phyloP scores from a whole-genome alignment of 1,140 invertebrate genomes.

The Oedothorax gibbosus region DNA sequence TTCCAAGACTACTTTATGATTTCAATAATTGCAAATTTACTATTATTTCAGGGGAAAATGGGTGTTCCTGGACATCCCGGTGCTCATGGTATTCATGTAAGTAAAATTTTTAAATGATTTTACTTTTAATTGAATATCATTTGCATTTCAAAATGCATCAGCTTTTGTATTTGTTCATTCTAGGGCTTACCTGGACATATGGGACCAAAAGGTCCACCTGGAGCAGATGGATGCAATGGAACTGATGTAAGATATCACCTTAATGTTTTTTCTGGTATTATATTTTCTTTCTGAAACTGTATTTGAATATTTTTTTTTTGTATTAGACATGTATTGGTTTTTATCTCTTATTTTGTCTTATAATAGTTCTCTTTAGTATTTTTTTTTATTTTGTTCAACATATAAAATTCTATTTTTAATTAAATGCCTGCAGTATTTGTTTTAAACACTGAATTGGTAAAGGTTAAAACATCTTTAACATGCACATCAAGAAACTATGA shows the following conservation, averaged over 20 bases:
- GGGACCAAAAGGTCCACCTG: slow-evolving; percentile 80
- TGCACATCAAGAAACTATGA: too few relatives aligned
- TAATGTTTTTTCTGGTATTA: too few relatives aligned
- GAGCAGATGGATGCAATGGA: slow-evolving; percentile 93
- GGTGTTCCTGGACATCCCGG: slow-evolving; percentile 90
- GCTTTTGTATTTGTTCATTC: not conserved
- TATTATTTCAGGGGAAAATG: slow-evolving; percentile 77
- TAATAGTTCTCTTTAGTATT: too few relatives aligned
- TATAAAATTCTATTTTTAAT: too few relatives aligned
- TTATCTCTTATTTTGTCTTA: too few relatives aligned
- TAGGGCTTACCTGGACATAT: slow-evolving; percentile 74
- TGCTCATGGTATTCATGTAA: slow-evolving; percentile 80
- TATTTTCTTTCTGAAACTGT: too few relatives aligned
- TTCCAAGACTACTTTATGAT: not conserved
- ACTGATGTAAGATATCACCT: slow-evolving; percentile 79
- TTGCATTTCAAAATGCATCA: not conserved
- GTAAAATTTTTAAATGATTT: slow-evolving; percentile 27
- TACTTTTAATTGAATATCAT: not conserved
- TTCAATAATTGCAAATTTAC: not conserved
- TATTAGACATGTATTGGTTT: too few relatives aligned
- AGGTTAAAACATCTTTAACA: too few relatives aligned
- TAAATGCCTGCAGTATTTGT: too few relatives aligned
- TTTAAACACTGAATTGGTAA: too few relatives aligned
- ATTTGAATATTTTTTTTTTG: too few relatives aligned
- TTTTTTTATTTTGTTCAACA: too few relatives aligned